These are phyloP conservation scores for Siniperca obscura DNA, from an alignment of 2,797 vertebrate genomes.

Conservation along the genomic window DNA sequence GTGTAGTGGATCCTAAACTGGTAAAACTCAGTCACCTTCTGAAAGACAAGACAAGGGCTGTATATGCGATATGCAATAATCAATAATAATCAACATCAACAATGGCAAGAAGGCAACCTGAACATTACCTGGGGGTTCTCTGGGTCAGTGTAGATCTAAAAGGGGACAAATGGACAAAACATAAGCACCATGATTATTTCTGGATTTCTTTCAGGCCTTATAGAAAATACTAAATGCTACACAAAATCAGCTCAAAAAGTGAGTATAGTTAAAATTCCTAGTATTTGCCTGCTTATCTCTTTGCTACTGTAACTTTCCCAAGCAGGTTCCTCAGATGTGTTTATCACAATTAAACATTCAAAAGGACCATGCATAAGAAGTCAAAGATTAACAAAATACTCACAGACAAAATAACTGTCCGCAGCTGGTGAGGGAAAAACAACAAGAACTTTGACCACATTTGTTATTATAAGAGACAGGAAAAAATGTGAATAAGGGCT, in stretches of 20 bases:
- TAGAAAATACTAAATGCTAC: neutral
- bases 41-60: constrained; percentile 55
- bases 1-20: constrained; percentile 95
- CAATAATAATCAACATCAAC: neutral
- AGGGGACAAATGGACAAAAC: constrained; percentile 63
- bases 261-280: neutral
- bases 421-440: constrained; percentile 84
- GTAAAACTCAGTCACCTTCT: constrained; percentile 97
- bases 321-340: neutral
- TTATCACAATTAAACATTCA: neutral
- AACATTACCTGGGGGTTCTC: constrained; percentile 89
- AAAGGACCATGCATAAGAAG: neutral
- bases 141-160: constrained; percentile 92
- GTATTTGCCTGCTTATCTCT: neutral
- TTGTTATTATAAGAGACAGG: neutral
- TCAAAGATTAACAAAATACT: constrained; percentile 80
- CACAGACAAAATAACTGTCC: constrained; percentile 91
- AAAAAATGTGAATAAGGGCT: constrained; percentile 25
- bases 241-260: neutral
- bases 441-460: constrained; percentile 7
- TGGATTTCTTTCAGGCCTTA: constrained; percentile 2
- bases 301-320: neutral
- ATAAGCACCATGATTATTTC: constrained; percentile 23
- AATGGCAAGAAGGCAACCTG: neutral
- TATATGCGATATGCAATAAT: neutral